Conservation (phyloP, 1,140 invertebrate genomes). For the Melipona quadrifasciata region DNA sequence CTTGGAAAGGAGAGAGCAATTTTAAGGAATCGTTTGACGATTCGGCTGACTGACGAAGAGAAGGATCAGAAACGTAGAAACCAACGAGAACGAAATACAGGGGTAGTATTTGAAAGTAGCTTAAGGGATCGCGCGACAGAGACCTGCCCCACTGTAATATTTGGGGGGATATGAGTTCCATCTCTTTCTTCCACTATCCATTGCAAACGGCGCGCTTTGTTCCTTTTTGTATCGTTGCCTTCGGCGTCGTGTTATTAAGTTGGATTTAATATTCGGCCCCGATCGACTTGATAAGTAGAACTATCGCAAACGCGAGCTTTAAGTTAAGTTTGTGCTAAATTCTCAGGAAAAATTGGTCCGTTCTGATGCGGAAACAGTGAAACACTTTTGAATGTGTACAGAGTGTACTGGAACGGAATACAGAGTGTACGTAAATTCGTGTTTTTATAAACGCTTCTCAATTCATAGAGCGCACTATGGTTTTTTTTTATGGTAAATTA, state of each 20-base stretch:
- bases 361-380: not conserved
- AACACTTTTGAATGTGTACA: not conserved
- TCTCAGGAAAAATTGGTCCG: not conserved
- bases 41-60: not conserved
- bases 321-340: not conserved
- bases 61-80: not conserved
- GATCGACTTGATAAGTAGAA: not conserved
- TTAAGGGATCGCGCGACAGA: not conserved
- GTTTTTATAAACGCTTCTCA: no score
- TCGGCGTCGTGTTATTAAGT: slow-evolving; percentile 50
- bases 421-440: no score
- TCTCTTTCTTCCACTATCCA: not conserved
- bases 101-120: not conserved
- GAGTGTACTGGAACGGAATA: no score
- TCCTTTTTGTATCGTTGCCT: not conserved
- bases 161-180: slow-evolving; percentile 18
- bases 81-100: not conserved
- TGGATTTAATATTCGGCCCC: slow-evolving; percentile 9
- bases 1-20: not conserved
- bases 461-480: no score
- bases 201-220: not conserved
- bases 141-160: slow-evolving; percentile 15
- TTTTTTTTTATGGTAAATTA: no score
- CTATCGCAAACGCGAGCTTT: not conserved
- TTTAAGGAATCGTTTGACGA: slow-evolving; percentile 15